Base-by-base conservation (phyloP, 2,113 vertebrate species). In the Oreotrochilus melanogaster region DNA sequence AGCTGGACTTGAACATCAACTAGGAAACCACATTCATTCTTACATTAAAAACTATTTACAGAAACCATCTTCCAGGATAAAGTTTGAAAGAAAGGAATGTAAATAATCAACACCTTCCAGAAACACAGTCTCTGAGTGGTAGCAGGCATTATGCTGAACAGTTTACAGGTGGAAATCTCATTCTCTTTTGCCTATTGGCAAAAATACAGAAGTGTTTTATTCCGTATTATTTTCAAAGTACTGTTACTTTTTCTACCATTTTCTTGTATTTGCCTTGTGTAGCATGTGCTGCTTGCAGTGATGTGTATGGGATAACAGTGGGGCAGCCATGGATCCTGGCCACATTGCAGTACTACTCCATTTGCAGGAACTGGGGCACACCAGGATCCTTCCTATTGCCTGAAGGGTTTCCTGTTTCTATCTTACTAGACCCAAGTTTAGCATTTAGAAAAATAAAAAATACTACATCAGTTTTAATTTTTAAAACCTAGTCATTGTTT, bases 21-120 rank as follows among this genome's bases (percentile, higher is more conserved):
- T 86, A 86, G 51, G 88, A 79, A 86, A 89, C 66, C 10, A 74
- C 51, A 83, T 78, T 87, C 10, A 48, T 71, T 93, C 95, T 75
- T 30, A 81, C 35, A 42, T 35, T 84, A 48, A 78, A 86, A 89
- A 83, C 70, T 85, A 82, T 83, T 93, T 88, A 84, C 72, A 92
- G 86, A 79, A 96, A 92, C 53, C 69, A 53, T 37, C 61, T 93
- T 72, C 60, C 64, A 95, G 64, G 60, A 70, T 61, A 66, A 71
- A 78, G 72, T 67, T 35, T 74, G 43, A 81, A 92, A 72, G 80
- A 86, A 86, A 89, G 61, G 91, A 93, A 95, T 89, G 93, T 92
- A 96, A 97, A 92, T 67, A 81, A 80, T 43, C 82, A 92, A 74
- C 88, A 88, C 43, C 47, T 78, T 94, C 64, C 85, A 92, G 85